Evolutionary conservation across 2,113 vertebrate species (phyloP).

Genomic region (Motacilla alba): DNA sequence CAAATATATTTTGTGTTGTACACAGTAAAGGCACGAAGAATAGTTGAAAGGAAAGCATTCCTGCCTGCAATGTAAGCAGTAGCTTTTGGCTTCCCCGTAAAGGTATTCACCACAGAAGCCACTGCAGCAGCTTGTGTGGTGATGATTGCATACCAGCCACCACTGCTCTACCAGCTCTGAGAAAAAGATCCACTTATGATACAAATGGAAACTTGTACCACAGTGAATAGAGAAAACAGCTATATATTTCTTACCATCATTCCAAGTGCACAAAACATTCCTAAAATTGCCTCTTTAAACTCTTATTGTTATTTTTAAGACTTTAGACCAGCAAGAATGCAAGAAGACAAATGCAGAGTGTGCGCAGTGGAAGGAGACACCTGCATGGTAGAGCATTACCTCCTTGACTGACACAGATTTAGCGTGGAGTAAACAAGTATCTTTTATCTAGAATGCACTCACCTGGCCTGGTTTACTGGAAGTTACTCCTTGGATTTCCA

Average conservation of each 20-base stretch:
- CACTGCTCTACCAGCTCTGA: not conserved
- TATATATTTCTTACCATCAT: not conserved
- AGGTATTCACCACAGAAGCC: not conserved
- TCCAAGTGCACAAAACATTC: not conserved
- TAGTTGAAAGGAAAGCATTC: not conserved
- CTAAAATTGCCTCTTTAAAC: not conserved
- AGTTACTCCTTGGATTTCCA: conserved; percentile 93
- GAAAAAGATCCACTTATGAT: not conserved
- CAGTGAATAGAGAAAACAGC: not conserved
- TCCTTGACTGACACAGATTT: not conserved
- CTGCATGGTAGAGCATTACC: not conserved
- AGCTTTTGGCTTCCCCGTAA: not conserved
- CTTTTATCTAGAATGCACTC: conserved; percentile 34
- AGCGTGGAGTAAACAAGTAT: not conserved
- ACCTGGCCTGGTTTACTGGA: conserved; percentile 93
- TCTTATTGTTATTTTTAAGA: not conserved
- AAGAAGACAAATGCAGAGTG: not conserved
- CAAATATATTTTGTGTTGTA: not conserved
- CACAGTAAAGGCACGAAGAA: not conserved
- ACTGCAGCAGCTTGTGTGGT: not conserved
- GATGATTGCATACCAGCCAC: not conserved
- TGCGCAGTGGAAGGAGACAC: not conserved
- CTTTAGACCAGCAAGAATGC: not conserved
- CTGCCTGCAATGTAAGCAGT: not conserved
- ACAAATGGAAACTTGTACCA: not conserved